Conservation (phyloP, 1,140 invertebrate genomes). For the Lordiphosa stackelbergi region DNA sequence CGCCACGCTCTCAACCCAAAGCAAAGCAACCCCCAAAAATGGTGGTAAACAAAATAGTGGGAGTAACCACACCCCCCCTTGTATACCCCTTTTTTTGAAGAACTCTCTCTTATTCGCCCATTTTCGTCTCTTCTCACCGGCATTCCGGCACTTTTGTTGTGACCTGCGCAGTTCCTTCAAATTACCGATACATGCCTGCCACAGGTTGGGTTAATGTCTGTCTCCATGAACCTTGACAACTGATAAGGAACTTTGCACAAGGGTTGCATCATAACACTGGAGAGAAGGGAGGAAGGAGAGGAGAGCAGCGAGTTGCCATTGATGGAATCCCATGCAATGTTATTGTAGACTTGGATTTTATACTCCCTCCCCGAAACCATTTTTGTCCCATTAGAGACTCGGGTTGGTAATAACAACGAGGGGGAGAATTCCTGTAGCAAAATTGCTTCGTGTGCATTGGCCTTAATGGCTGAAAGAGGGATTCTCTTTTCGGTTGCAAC, state of each 20-base stretch:
- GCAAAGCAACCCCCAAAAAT: too few species aligned
- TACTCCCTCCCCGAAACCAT: not conserved
- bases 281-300: not conserved
- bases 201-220: constrained; percentile 58
- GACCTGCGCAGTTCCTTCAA: constrained; percentile 28
- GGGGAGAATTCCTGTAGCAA: constrained; percentile 3
- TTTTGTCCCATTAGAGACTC: constrained; percentile 13
- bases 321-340: constrained; percentile 63
- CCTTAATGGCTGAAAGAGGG: constrained; percentile 42
- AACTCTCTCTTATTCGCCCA: too few species aligned
- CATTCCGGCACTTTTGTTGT: constrained; percentile 53
- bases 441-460: constrained; percentile 56
- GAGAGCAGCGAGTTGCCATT: constrained; percentile 31
- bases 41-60: too few species aligned
- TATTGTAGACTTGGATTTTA: constrained; percentile 42
- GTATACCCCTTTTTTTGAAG: too few species aligned
- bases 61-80: too few species aligned
- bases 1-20: too few species aligned
- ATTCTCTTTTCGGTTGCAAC: constrained; percentile 9
- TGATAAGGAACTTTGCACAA: constrained; percentile 68
- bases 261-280: constrained; percentile 47
- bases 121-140: constrained; percentile 33
- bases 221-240: constrained; percentile 65
- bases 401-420: not conserved
- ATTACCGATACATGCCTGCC: too few species aligned